Evolutionary conservation across 2,888 invertebrate genomes (phyloP), one percentile per base, ranked within the genome.

Genomic region (Notocelia uddmanniana): DNA sequence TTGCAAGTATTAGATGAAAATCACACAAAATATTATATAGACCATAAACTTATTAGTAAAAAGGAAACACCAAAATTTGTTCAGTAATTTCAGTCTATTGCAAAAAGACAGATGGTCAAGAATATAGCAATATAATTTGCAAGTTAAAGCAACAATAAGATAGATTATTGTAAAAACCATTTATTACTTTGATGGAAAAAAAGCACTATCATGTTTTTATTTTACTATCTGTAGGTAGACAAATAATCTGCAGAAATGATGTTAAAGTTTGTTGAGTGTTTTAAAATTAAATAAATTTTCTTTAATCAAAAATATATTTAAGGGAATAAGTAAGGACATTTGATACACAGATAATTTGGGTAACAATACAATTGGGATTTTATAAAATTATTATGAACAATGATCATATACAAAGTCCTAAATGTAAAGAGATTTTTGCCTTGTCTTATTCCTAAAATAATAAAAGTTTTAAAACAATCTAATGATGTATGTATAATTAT

Each of bases 151-250:
- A 1, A n/a, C n/a, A 45, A n/a, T 41, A 15, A 41, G 41, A 15
- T 41, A 15, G 41, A 41, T 41, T 45, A n/a, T 8, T 45, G n/a
- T 45, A n/a, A 45, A 8, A 31, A n/a, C 13, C 13, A 37, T 6
- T 45, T 45, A 5, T 45, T 45, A n/a, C 6, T 6, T 8, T 41
- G 11, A 45, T 15, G 8, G 6, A 45, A 1, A 45, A n/a, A 45
- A 37, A 13, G 11, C 13, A 0, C 8, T n/a, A 23, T 55, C 9
- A 11, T 19, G 41, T 21, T 50, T 48, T 54, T 21, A 52, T 59
- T 68, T 58, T 50, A 41, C 21, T 59, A 21, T 15, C 1, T 45
- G 45, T 45, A 60, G 45, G 45, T 60, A 60, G 60, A 45, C 23
- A 45, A 45, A 60, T 45, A 45, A 23, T 3, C 18, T n/a, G n/a